Evolutionary conservation across 2,888 invertebrate genomes (phyloP).

Genomic region (Anagyrus pseudococci): DNA sequence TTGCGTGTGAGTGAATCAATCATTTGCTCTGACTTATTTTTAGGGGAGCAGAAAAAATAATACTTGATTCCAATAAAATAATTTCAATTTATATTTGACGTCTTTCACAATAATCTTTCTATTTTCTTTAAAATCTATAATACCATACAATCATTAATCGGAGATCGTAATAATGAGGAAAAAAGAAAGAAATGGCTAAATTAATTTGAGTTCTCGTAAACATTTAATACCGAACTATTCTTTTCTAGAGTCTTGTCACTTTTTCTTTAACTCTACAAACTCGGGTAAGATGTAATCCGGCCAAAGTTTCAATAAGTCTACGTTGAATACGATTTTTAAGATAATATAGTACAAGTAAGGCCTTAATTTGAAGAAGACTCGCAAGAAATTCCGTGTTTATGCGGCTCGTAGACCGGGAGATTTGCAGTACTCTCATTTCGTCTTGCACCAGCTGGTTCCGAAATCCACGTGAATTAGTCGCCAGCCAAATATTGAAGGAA

Average conservation of each 20-base stretch:
- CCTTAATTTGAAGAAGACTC: slow-evolving; percentile 37
- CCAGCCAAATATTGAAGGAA: too few species aligned
- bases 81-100: slow-evolving; percentile 37
- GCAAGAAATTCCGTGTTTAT: slow-evolving; percentile 21
- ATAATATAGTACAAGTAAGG: slow-evolving; percentile 40
- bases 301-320: not conserved
- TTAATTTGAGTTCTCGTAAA: too few species aligned
- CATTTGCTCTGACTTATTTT: slow-evolving; percentile 17
- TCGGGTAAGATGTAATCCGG: slow-evolving; percentile 21
- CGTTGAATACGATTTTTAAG: slow-evolving; percentile 26
- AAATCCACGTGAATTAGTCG: slow-evolving; percentile 8
- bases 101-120: slow-evolving; percentile 30
- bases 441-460: slow-evolving; percentile 32
- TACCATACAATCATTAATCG: slow-evolving; percentile 20
- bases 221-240: too few species aligned
- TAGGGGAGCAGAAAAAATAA: slow-evolving; percentile 20
- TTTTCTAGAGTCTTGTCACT: slow-evolving; percentile 18
- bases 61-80: slow-evolving; percentile 36
- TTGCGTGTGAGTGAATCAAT: slow-evolving; percentile 32
- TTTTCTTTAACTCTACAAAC: slow-evolving; percentile 27
- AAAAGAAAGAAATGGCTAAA: slow-evolving; percentile 32
- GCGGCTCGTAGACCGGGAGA: too few species aligned
- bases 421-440: slow-evolving; percentile 3
- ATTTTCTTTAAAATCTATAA: slow-evolving; percentile 20
- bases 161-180: too few species aligned